Conservation (phyloP, 1,140 invertebrate species). For the Heliconius hewitsoni region DNA sequence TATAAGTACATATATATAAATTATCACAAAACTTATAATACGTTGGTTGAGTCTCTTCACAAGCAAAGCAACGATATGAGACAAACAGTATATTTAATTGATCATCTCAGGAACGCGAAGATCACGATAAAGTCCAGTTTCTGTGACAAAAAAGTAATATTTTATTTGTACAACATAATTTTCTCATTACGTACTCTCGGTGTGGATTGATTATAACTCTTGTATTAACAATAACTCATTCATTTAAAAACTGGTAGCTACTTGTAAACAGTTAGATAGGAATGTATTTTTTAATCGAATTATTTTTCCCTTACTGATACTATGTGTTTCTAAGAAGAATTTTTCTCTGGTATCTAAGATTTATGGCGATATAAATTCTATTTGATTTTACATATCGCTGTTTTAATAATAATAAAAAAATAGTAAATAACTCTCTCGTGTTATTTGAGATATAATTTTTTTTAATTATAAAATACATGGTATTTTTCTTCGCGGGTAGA, state of each 20-base stretch:
- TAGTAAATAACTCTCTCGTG: too few relatives aligned
- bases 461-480: too few relatives aligned
- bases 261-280: constrained; percentile 24
- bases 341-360: neutral
- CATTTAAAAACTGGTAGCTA: constrained; percentile 24
- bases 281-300: constrained; percentile 24
- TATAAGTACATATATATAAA: too few relatives aligned
- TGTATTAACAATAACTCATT: constrained; percentile 23
- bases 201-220: constrained; percentile 25
- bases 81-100: constrained; percentile 31
- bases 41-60: too few relatives aligned
- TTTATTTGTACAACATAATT: constrained; percentile 30
- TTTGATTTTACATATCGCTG: neutral
- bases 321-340: neutral
- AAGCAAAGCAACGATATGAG: constrained; percentile 8
- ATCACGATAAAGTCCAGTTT: constrained; percentile 27
- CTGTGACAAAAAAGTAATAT: constrained; percentile 25
- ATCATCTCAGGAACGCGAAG: constrained; percentile 17
- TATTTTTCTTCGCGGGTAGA: too few relatives aligned
- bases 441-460: too few relatives aligned
- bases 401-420: too few relatives aligned
- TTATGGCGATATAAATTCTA: neutral
- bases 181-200: constrained; percentile 33
- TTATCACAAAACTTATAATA: too few relatives aligned
- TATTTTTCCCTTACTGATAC: neutral